phyloP scores from a whole-genome alignment of 2,888 invertebrate genomes.

The Cheilosia pagana region DNA sequence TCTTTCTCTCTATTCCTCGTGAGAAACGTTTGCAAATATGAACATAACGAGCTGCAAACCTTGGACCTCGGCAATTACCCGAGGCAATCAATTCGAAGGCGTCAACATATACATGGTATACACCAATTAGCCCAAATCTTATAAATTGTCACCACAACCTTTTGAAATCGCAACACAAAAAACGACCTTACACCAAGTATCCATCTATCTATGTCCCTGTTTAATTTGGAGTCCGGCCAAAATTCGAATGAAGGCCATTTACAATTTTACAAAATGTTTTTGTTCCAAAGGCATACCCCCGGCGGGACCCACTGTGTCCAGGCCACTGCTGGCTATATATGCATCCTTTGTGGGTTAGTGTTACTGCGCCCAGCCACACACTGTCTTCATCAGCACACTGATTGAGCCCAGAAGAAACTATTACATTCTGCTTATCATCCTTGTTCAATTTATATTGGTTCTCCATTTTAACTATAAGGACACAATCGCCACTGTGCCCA shows the following conservation, averaged over 20 bases:
- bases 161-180: background rate
- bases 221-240: conserved; percentile 41
- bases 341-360: conserved; percentile 31
- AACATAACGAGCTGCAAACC: background rate
- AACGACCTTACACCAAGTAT: background rate
- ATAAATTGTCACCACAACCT: conserved; percentile 5
- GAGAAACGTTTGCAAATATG: background rate
- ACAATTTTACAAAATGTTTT: background rate
- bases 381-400: conserved; percentile 25
- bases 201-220: conserved; percentile 20
- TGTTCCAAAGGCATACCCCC: background rate
- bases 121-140: background rate
- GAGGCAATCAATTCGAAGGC: background rate
- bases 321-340: conserved; percentile 15
- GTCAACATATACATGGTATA: background rate
- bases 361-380: conserved; percentile 23
- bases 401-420: conserved; percentile 33
- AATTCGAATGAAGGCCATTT: conserved; percentile 35
- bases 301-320: conserved; percentile 35
- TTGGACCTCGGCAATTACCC: background rate
- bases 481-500: conserved; percentile 44
- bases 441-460: conserved; percentile 53
- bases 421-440: conserved; percentile 42
- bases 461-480: conserved; percentile 17
- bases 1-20: too few species aligned